Percentiles rank a stretch among this genome's conserved stretches.
Evolutionary conservation across 2,888 invertebrate genomes (phyloP).

Genomic region (Timandra comae): DNA sequence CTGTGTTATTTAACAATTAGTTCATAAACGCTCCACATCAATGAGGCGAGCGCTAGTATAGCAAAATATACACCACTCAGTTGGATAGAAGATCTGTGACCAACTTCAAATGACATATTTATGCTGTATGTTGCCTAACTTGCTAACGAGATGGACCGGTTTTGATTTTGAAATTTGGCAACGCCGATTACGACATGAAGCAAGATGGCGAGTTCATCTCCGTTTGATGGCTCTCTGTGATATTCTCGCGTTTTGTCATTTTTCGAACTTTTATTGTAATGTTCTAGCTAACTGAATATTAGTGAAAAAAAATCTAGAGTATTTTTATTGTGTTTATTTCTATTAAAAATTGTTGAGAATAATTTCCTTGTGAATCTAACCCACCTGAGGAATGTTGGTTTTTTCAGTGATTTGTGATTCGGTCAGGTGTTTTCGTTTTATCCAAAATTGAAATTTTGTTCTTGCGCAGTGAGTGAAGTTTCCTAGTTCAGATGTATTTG

Average conservation of each 20-base stretch:
- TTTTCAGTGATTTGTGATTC: conserved; percentile 79
- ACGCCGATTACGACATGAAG: conserved; percentile 63
- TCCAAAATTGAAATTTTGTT: conserved; percentile 71
- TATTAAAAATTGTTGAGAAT: conserved; percentile 35
- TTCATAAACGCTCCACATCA: background rate
- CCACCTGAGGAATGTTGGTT: conserved; percentile 81
- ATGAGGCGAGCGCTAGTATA: background rate
- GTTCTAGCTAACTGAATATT: conserved; percentile 40
- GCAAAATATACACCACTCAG: too few relatives aligned
- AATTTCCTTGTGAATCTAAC: conserved; percentile 62
- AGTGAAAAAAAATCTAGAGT: conserved; percentile 36
- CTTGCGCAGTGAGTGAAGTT: conserved; percentile 75
- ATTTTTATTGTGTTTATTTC: conserved; percentile 45
- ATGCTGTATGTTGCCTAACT: conserved; percentile 32
- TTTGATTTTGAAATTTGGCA: conserved; percentile 47
- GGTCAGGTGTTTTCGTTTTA: conserved; percentile 77
- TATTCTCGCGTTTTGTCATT: conserved; percentile 60
- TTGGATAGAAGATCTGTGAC: background rate
- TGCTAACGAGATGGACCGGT: conserved; percentile 31
- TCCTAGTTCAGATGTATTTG: conserved; percentile 71
- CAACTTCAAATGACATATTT: conserved; percentile 3
- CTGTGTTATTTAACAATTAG: background rate
- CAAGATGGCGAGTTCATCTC: conserved; percentile 77
- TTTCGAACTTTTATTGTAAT: conserved; percentile 56
- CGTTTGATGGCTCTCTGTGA: conserved; percentile 67